These are phyloP conservation scores for Dicycla oo DNA, from an alignment of 2,888 invertebrate genomes.

Conservation along the genomic window DNA sequence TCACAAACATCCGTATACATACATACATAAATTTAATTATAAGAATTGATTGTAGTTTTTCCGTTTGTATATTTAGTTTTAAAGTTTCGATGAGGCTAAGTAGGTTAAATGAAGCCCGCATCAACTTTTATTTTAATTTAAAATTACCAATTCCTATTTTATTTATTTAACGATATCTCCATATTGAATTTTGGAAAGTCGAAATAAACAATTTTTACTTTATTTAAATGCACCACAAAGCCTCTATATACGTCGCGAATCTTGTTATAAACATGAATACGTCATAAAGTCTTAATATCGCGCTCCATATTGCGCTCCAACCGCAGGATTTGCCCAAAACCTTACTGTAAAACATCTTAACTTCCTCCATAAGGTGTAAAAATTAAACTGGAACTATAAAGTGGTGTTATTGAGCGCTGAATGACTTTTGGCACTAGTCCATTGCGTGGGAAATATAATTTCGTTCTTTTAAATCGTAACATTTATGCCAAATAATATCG, in stretches of 20 bases:
- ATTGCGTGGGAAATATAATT: conserved; percentile 29
- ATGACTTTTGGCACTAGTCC: conserved; percentile 45
- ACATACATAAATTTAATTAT: too few species aligned
- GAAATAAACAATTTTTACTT: too few species aligned
- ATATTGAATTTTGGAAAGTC: too few species aligned
- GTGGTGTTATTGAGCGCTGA: conserved; percentile 25
- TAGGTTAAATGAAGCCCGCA: too few species aligned
- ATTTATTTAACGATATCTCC: too few species aligned
- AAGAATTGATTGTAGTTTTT: too few species aligned
- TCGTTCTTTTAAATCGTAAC: conserved; percentile 23
- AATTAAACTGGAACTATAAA: conserved; percentile 34
- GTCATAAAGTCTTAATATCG: neutral
- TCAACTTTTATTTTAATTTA: too few species aligned
- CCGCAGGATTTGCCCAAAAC: neutral
- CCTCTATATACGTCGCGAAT: neutral
- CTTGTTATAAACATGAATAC: conserved; percentile 13
- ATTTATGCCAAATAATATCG: conserved; percentile 1
- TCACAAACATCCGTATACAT: too few species aligned
- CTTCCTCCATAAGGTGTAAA: conserved; percentile 28
- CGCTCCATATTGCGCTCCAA: neutral
- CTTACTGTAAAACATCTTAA: conserved; percentile 14
- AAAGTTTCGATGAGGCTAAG: too few species aligned
- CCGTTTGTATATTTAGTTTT: too few species aligned
- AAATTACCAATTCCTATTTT: too few species aligned
- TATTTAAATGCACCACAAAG: too few species aligned